phyloP scores from a whole-genome alignment of 1,140 invertebrate species.

The Harpegnathos saltator region DNA sequence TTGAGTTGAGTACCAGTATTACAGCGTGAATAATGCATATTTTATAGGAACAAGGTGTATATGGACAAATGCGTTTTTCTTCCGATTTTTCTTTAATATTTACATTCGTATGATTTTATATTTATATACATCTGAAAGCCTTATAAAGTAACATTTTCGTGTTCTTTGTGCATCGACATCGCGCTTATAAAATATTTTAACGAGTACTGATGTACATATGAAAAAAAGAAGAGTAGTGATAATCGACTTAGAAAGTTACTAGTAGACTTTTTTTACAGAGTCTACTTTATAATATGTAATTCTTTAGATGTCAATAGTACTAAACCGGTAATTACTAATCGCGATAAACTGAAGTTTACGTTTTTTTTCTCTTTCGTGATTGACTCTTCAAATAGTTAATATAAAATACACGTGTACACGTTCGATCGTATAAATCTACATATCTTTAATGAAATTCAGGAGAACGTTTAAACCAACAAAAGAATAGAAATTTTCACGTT shows the following conservation, averaged over 20 bases:
- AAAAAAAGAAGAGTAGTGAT: not conserved
- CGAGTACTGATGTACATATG: constrained; percentile 38
- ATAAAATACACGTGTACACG: not conserved
- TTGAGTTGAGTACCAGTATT: constrained; percentile 5
- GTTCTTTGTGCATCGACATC: constrained; percentile 13
- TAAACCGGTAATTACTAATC: constrained; percentile 5
- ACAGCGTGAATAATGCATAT: constrained; percentile 3
- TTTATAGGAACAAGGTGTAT: constrained; percentile 31
- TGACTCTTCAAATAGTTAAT: constrained; percentile 5
- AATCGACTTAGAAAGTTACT: constrained; percentile 25
- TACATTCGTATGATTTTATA: constrained; percentile 17
- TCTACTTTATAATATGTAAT: not conserved
- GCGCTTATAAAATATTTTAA: constrained; percentile 30
- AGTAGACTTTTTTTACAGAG: constrained; percentile 19
- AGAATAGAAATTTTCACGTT: constrained; percentile 30
- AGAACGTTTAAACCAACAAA: not conserved
- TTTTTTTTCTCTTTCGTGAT: not conserved
- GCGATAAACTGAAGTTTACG: not conserved
- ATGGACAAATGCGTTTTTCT: not conserved
- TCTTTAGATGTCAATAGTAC: not conserved
- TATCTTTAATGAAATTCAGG: constrained; percentile 18
- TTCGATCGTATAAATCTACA: constrained; percentile 11
- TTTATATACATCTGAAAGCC: not conserved
- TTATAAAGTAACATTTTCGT: constrained; percentile 30
- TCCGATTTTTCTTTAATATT: constrained; percentile 11